Conservation (phyloP, 2,888 invertebrate species). For the Chromoteleia sp. region DNA sequence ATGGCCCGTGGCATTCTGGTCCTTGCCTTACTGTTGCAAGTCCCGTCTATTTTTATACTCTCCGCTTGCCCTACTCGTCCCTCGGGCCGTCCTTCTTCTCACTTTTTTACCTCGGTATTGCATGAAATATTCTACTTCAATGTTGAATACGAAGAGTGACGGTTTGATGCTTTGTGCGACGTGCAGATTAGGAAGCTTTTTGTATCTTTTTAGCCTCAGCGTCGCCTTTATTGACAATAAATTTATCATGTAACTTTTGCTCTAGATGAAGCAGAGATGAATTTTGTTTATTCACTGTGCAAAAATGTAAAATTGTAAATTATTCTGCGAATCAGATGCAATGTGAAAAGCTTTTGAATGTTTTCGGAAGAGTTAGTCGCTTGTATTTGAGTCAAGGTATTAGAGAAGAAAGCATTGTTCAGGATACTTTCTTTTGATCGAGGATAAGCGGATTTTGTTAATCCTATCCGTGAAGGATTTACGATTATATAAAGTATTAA, state of each 20-base stretch:
- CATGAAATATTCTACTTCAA: constrained; percentile 54
- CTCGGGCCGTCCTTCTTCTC: constrained; percentile 5
- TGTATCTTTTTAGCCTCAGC: constrained; percentile 41
- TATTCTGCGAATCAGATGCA: constrained; percentile 27
- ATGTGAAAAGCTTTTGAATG: constrained; percentile 35
- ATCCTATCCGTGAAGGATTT: constrained; percentile 30
- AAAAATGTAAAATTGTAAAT: constrained; percentile 25
- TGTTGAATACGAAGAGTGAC: constrained; percentile 63
- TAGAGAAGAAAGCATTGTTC: constrained; percentile 18
- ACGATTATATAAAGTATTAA: constrained; percentile 25
- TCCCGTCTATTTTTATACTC: constrained; percentile 59
- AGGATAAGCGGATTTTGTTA: constrained; percentile 48
- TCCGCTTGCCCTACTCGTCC: constrained; percentile 1
- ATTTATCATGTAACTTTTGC: constrained; percentile 61
- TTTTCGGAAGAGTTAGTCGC: constrained; percentile 23
- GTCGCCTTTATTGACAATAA: constrained; percentile 55
- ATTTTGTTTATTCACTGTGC: constrained; percentile 14
- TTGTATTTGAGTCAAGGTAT: constrained; percentile 34
- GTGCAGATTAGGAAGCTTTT: constrained; percentile 67
- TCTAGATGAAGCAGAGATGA: constrained; percentile 26
- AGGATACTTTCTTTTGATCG: constrained; percentile 44
- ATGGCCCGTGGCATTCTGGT: constrained; percentile 81
- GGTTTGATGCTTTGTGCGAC: constrained; percentile 54
- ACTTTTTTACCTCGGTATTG: constrained; percentile 27
- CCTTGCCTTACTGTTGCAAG: constrained; percentile 71